Base-by-base conservation (phyloP, 2,113 vertebrate species). In the Cynocephalus volans region DNA sequence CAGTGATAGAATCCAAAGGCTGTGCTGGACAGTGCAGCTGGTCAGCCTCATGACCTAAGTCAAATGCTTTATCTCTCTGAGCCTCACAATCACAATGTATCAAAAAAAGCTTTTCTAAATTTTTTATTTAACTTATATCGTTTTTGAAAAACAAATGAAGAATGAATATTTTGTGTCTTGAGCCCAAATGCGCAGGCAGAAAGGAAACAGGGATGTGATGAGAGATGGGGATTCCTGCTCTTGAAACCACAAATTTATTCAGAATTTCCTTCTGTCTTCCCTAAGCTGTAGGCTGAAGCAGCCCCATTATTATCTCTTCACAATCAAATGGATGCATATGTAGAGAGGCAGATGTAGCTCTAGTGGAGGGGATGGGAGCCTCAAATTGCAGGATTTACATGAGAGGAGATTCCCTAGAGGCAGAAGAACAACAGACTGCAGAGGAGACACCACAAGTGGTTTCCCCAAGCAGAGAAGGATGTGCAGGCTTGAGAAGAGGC, bases 361-460 rank as follows among this genome's bases (percentile, higher is more conserved):
- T 93, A 67, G 80, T 87, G 95, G 52, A 95, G 97, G 69, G 69
- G 81, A 67, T 70, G 81, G 93, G 81, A 92, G 83, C 67, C 92
- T 91, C 82, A 98, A 98, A 99, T 97, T 97, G 94, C 92, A 96
- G 94, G 67, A 98, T 97, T 97, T 97, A 87, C 92, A 94, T 60
- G 79, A 88, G 77, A 96, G 93, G 85, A 97, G 96, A 85, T 96
- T 96, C 97, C 94, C 95, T 21, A 77, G 97, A 98, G 98, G 90
- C 93, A 58, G 60, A 41, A 52, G 65, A 79, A 19, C 73, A 79
- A 19, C 73, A 90, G 95, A 86, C 93, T 89, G 95, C 75, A 31
- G 54, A 80, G 65, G 0, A 8, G 93, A 83, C 77, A 95, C 60
- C 50, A 19, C 13, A 28, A 92, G 80, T 36, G 84, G 18, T 41